These are phyloP conservation scores for Antitype chi DNA, from an alignment of 2,888 invertebrate species.

Conservation along the genomic window DNA sequence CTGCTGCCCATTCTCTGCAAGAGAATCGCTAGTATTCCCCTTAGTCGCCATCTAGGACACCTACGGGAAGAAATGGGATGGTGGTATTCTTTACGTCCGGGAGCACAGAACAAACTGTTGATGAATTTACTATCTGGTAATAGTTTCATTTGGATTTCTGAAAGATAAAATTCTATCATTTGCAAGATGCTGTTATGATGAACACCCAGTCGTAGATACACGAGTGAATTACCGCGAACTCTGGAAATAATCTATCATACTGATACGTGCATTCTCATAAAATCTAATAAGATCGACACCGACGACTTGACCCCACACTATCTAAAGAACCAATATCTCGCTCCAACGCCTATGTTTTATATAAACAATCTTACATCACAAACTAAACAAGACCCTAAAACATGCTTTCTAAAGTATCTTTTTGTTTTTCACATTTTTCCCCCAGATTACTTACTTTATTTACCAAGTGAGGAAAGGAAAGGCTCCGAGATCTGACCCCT, in stretches of 20 bases:
- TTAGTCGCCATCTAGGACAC: no score
- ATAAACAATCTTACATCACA: slow-evolving; percentile 60
- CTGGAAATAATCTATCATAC: slow-evolving; percentile 52
- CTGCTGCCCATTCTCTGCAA: no score
- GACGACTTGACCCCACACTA: slow-evolving; percentile 66
- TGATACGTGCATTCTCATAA: slow-evolving; percentile 54
- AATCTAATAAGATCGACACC: slow-evolving; percentile 64
- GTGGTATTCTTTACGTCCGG: no score
- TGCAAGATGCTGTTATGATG: background rate
- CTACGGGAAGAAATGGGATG: no score
- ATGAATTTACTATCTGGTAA: background rate
- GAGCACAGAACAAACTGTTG: no score
- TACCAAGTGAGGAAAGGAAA: slow-evolving; percentile 74
- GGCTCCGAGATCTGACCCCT: slow-evolving; percentile 74
- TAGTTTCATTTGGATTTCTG: background rate
- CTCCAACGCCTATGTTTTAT: slow-evolving; percentile 68
- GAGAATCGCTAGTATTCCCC: no score
- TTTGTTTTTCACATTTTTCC: slow-evolving; percentile 44
- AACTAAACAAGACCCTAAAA: slow-evolving; percentile 45
- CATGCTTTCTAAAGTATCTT: slow-evolving; percentile 17
- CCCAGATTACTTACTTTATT: slow-evolving; percentile 75
- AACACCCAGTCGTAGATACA: slow-evolving; percentile 13
- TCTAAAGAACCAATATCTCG: slow-evolving; percentile 69
- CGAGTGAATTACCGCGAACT: slow-evolving; percentile 47
- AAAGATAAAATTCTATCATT: background rate